Evolutionary conservation across 2,113 vertebrate species (phyloP), one percentile per base, ranked within the genome.

Genomic region (Tragelaphus strepsiceros): DNA sequence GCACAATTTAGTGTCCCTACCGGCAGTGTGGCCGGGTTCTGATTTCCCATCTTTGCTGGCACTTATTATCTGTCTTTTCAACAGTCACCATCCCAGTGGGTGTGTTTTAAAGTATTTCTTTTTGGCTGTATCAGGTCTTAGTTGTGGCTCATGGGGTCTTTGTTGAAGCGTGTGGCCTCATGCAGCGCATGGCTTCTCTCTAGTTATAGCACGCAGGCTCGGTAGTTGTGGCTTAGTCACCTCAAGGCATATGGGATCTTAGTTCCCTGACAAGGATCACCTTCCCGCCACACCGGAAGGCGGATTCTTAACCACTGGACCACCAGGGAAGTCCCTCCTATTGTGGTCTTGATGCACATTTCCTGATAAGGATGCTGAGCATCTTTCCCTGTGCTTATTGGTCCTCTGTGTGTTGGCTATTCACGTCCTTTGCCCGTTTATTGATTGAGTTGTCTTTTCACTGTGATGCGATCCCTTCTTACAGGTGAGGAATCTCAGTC

Each of bases 131-230:
- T 43, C 24, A 1, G 71, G 71, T 26, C 71, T 77, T 4, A 43
- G 39, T 26, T 43, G 22, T 0, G 0, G 71, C 71, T 74, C 11
- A 0, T 39, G 67, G 35, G 19, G 10, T 77, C 71, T 43, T 3
- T 6, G 3, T 14, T 43, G 71, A 7, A 43, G 22, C 4, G 1
- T 1, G 12, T 77, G 71, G 22, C 67, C 19, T 35, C 67, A 16
- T 0, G 1, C 30, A 0, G 28, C 7, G 0, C 30, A 3, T 2
- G 1, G 62, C 32, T 67, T 67, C 62, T n/a, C 62, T 67, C 32
- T 74, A 22, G 10, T 22, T 39, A 74, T 13, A 39, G 10, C 39
- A 15, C 3, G 1, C 12, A 2, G 71, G 64, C 64, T 67, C 16
- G 4, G 22, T 26, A 43, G 39, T 26, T 15, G 39, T 77, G 22